Evolutionary conservation across 2,797 vertebrate species (phyloP).

Genomic region (Pantherophis alleghaniensis): DNA sequence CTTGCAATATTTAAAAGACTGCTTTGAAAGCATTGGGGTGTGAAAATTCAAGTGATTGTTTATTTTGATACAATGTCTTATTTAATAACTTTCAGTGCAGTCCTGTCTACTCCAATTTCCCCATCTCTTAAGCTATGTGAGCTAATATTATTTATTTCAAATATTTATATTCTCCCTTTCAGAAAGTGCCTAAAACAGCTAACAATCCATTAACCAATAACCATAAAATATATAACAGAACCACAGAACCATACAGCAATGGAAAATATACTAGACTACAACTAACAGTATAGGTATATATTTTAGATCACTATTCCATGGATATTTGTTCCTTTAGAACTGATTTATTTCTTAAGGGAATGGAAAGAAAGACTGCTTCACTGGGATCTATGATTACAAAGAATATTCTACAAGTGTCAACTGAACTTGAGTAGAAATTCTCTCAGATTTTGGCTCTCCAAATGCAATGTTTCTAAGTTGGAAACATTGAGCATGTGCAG

Average conservation of each 20-base stretch:
- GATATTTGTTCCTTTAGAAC: not conserved
- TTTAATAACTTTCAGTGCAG: not conserved
- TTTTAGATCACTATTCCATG: not conserved
- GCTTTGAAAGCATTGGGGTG: not conserved
- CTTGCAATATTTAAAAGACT: not conserved
- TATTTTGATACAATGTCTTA: not conserved
- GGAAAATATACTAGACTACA: not conserved
- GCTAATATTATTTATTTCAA: not conserved
- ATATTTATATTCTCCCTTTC: not conserved
- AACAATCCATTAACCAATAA: not conserved
- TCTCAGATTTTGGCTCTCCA: not conserved
- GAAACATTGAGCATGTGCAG: not conserved
- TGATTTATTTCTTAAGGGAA: not conserved
- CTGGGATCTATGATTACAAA: not conserved
- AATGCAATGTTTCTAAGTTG: not conserved
- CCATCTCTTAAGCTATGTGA: not conserved
- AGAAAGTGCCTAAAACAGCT: not conserved
- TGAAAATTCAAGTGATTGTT: not conserved
- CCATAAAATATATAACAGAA: not conserved
- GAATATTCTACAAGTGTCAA: not conserved
- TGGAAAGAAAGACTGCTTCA: not conserved
- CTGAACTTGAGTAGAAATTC: not conserved
- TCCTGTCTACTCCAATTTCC: not conserved
- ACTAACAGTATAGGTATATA: not conserved
- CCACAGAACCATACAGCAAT: not conserved